A percentile compares a stretch with the other conserved stretches of the same genome.
These are phyloP conservation scores for Notodonta ziczac DNA, from an alignment of 2,888 invertebrate genomes.

Conservation along the genomic window DNA sequence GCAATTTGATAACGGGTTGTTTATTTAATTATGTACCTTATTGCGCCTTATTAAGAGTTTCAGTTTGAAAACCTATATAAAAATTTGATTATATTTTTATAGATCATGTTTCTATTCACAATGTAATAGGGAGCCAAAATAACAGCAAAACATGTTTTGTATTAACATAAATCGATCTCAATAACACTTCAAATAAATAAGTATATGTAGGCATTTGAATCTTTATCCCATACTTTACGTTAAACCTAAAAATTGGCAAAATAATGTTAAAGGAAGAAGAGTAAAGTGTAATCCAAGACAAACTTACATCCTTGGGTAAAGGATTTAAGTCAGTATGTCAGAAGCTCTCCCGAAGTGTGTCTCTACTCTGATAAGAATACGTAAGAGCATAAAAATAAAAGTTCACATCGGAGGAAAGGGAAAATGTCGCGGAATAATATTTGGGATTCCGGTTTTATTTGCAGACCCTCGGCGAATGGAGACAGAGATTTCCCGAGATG, in stretches of 20 bases:
- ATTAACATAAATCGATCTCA: no score
- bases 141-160: no score
- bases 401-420: slow-evolving; percentile 82
- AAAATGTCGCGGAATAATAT: slow-evolving; percentile 83
- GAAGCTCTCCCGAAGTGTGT: slow-evolving; percentile 77
- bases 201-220: slow-evolving; percentile 8
- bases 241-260: slow-evolving; percentile 41
- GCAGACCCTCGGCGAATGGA: slow-evolving; percentile 82
- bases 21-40: background rate
- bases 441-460: slow-evolving; percentile 84
- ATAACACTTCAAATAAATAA: background rate
- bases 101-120: no score
- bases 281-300: slow-evolving; percentile 61
- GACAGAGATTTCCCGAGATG: slow-evolving; percentile 84
- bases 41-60: background rate
- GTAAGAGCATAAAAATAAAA: slow-evolving; percentile 84
- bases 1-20: slow-evolving; percentile 20
- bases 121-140: no score
- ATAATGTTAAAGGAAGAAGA: slow-evolving; percentile 50
- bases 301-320: slow-evolving; percentile 65
- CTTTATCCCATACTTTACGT: slow-evolving; percentile 21
- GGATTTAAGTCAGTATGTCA: slow-evolving; percentile 80
- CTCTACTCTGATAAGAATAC: slow-evolving; percentile 81
- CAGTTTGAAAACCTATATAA: no score
- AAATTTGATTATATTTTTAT: no score